Evolutionary conservation across 2,113 vertebrate genomes (phyloP).

Genomic region (Cynoglossus semilaevis): DNA sequence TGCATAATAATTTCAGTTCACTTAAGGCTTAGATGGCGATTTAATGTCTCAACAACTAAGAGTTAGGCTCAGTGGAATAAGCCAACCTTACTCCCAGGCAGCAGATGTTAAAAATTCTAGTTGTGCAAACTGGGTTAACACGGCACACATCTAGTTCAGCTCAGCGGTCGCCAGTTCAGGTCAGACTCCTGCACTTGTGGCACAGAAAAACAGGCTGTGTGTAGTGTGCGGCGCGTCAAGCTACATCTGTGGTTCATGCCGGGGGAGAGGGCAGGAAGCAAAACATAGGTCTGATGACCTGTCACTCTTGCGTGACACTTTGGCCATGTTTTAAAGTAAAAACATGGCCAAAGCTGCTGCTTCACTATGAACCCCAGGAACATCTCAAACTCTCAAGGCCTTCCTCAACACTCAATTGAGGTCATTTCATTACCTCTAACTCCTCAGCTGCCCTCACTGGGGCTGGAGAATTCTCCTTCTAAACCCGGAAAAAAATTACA

Average conservation of each 20-base stretch:
- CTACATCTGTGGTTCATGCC: too few relatives aligned
- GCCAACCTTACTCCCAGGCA: constrained; percentile 45
- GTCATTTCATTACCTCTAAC: constrained; percentile 54
- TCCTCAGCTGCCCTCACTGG: constrained; percentile 28
- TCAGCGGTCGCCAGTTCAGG: constrained; percentile 28
- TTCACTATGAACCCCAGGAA: constrained; percentile 27
- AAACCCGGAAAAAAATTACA: constrained; percentile 58
- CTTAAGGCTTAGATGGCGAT: too few relatives aligned
- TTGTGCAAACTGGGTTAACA: constrained; percentile 70
- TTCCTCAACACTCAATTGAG: too few relatives aligned
- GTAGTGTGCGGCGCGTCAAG: not conserved
- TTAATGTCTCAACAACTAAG: too few relatives aligned
- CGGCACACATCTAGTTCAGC: constrained; percentile 52
- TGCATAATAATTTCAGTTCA: too few relatives aligned
- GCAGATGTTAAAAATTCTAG: constrained; percentile 66
- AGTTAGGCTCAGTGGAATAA: not conserved
- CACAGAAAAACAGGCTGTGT: constrained; percentile 43
- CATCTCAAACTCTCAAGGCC: constrained; percentile 37
- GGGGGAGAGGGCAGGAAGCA: not conserved
- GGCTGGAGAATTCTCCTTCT: constrained; percentile 23
- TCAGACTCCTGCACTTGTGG: constrained; percentile 35
- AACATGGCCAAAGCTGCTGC: not conserved
- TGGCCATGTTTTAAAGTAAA: constrained; percentile 8
- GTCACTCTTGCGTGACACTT: constrained; percentile 4
- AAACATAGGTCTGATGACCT: constrained; percentile 7